Base-by-base conservation (phyloP, 1,140 invertebrate species). In the Drosophila guanche region DNA sequence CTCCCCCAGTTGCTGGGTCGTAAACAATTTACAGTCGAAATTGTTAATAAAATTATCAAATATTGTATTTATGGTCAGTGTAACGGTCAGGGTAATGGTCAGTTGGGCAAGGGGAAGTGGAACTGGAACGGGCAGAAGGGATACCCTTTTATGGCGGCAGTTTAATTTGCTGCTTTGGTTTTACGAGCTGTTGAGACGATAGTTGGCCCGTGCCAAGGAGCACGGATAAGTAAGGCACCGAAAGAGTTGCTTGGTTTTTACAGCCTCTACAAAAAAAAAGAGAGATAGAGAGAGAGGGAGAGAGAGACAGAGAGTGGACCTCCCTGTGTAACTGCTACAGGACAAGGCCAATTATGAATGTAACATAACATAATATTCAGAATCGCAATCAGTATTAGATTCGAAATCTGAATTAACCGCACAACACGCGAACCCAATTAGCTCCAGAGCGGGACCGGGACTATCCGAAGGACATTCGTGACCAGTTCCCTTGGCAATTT, bases 31-130 rank as follows among this genome's bases (percentile, higher is more conserved):
- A 79, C 78, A 86, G 68, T 76, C 63, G 52, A 88, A 86, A 86
- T 88, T 86, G 83, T 86, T 86, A 86, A 86, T 86, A 86, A 86
- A 83, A 86, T 86, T 88, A 86, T 86, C 83, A 86, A 86, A 86
- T 86, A 86, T 86, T 88, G 80, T 86, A 86, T 86, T 86, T 86
- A 88, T 75, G 81, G 65, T 83, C 78, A 77, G 77, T 45, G 60
- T 65, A 69, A 85, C 69, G 76, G 71, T 43, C 67, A 57, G 42
- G 27, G 57, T 25, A 20, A 37, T 55, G 37, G 40, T 25, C 23
- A 46, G 41, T 1, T 0, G 10, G 25, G n/a, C 10, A 5, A 56
- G 14, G 25, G n/a, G 14, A 22, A 7, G 5, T 2, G 23, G 41
- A 23, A 22, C 6, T n/a, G 41, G 14, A 37, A 29, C 25, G 5